phyloP scores from a whole-genome alignment of 92 coral and sea anemone species.

The Parazoanthus atlanticus region DNA sequence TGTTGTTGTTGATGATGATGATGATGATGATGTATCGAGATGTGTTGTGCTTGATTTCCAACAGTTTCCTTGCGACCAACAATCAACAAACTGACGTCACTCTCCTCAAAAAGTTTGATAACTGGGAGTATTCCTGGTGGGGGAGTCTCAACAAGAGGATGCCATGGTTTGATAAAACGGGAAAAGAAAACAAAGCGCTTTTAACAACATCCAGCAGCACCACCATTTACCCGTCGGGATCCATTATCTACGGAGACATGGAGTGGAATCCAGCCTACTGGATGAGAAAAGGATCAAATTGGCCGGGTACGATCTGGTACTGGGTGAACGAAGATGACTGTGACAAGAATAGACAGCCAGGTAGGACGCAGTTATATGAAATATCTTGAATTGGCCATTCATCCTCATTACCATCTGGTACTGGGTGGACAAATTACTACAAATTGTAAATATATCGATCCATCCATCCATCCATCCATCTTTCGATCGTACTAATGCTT shows the following conservation, averaged over 20 bases:
- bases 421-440: too few species aligned
- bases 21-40: too few species aligned
- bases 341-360: conserved; percentile 69
- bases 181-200: conserved; percentile 64
- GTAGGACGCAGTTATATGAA: conserved; percentile 4
- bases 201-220: conserved; percentile 61
- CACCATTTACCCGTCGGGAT: conserved; percentile 71
- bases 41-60: not conserved
- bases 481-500: too few species aligned
- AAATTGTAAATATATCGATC: too few species aligned
- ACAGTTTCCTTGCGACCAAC: conserved; percentile 70
- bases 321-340: conserved; percentile 93
- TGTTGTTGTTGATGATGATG: too few species aligned
- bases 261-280: conserved; percentile 73
- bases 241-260: conserved; percentile 74
- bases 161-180: conserved; percentile 74
- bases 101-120: conserved; percentile 57
- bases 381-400: not conserved
- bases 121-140: conserved; percentile 72
- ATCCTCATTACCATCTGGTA: too few species aligned
- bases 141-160: conserved; percentile 64
- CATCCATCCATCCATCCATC: too few species aligned
- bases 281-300: conserved; percentile 54
- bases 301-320: conserved; percentile 86
- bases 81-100: conserved; percentile 61